Evolutionary conservation across 2,888 invertebrate genomes (phyloP).

Genomic region (Charanyca ferruginea): DNA sequence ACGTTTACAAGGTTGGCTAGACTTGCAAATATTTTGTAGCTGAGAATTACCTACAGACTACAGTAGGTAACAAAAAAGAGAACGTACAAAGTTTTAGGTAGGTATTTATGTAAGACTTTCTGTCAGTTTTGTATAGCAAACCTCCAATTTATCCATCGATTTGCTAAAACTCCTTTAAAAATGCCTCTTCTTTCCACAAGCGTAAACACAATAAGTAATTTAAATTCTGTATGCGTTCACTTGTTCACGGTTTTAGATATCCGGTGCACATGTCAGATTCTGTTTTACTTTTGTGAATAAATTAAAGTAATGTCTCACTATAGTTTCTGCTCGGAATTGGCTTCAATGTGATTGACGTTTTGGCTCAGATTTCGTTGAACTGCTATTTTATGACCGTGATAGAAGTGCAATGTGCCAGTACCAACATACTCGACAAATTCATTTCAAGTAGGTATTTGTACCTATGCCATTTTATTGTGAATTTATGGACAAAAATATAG

Average conservation of each 20-base stretch:
- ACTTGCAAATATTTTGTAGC: neutral
- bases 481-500: too few relatives aligned
- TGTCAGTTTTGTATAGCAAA: too few relatives aligned
- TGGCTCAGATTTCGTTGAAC: slow-evolving; percentile 32
- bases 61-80: too few relatives aligned
- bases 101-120: too few relatives aligned
- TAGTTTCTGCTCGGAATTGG: neutral
- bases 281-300: neutral
- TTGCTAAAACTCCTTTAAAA: neutral
- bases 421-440: slow-evolving; percentile 9
- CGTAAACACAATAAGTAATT: neutral
- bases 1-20: neutral
- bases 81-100: too few relatives aligned
- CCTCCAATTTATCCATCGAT: too few relatives aligned
- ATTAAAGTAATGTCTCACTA: neutral
- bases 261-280: neutral
- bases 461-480: too few relatives aligned
- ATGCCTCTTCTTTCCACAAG: neutral
- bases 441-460: neutral
- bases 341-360: neutral
- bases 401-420: slow-evolving; percentile 10
- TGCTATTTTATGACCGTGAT: slow-evolving; percentile 34
- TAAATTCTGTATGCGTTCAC: slow-evolving; percentile 1
- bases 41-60: too few relatives aligned
- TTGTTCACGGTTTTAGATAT: slow-evolving; percentile 4